Percentiles rank a stretch among this genome's conserved stretches.
These are phyloP conservation scores for Caerostris darwini DNA, from an alignment of 1,140 invertebrate species.

Conservation along the genomic window DNA sequence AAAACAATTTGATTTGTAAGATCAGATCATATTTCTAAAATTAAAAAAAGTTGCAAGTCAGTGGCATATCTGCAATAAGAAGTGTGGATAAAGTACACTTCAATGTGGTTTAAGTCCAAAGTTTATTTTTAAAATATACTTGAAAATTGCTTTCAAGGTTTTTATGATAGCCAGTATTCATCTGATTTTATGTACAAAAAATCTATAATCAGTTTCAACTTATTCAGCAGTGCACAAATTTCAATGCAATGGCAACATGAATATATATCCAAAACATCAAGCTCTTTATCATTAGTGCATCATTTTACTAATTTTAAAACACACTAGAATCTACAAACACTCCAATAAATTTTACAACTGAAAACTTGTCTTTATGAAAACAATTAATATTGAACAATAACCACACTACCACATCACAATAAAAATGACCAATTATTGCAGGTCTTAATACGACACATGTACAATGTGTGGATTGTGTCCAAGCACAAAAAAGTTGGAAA, in stretches of 20 bases:
- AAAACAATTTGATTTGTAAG: background rate
- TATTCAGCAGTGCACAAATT: conserved; percentile 77
- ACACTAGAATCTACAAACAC: conserved; percentile 76
- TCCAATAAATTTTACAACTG: conserved; percentile 74
- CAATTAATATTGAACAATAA: conserved; percentile 64
- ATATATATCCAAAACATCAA: conserved; percentile 78
- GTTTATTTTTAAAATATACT: conserved; percentile 70
- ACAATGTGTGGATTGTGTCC: conserved; percentile 66
- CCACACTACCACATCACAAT: conserved; percentile 68
- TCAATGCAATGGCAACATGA: conserved; percentile 78
- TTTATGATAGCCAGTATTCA: conserved; percentile 48
- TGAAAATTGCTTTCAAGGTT: conserved; percentile 55
- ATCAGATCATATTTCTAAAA: conserved; percentile 27
- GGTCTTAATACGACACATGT: conserved; percentile 59
- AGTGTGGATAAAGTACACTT: conserved; percentile 62
- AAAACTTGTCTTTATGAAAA: conserved; percentile 57
- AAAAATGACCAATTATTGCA: conserved; percentile 55
- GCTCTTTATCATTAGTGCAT: conserved; percentile 78
- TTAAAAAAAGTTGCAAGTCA: conserved; percentile 35
- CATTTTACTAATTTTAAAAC: conserved; percentile 73
- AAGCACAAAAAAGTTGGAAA: conserved; percentile 62
- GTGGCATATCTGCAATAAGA: conserved; percentile 56
- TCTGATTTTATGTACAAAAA: conserved; percentile 73
- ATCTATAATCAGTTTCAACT: conserved; percentile 70
- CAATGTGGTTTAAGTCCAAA: conserved; percentile 40